Evolutionary conservation across 2,797 vertebrate species (phyloP).

Genomic region (Acrossocheilus wenchowensis): DNA sequence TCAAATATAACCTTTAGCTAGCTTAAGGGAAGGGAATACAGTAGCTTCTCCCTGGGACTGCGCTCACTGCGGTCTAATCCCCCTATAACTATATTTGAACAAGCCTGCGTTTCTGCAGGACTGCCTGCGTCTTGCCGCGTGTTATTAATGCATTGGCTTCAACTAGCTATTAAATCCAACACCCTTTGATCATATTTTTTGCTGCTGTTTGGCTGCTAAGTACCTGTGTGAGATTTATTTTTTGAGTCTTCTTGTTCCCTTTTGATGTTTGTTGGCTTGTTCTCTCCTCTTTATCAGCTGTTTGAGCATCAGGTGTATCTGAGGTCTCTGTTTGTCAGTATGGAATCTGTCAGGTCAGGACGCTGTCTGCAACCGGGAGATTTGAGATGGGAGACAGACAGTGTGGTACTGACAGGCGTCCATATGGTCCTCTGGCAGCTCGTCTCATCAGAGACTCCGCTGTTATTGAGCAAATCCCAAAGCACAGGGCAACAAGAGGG

Average conservation of each 20-base stretch:
- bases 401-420: constrained; percentile 41
- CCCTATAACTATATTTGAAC: constrained; percentile 44
- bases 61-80: constrained; percentile 35
- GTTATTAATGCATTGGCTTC: constrained; percentile 38
- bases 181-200: constrained; percentile 53
- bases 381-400: constrained; percentile 28
- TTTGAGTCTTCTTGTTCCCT: not conserved
- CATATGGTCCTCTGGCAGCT: constrained; percentile 54
- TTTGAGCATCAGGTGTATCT: not conserved
- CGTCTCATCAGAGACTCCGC: constrained; percentile 36
- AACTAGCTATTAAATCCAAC: constrained; percentile 32
- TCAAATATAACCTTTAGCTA: constrained; percentile 26
- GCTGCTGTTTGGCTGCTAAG: constrained; percentile 37
- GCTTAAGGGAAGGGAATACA: constrained; percentile 17
- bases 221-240: constrained; percentile 31
- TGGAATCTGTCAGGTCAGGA: constrained; percentile 39
- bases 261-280: constrained; percentile 18
- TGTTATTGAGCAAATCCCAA: constrained; percentile 53
- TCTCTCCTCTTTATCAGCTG: not conserved
- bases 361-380: constrained; percentile 25
- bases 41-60: constrained; percentile 6
- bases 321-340: constrained; percentile 14
- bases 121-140: constrained; percentile 31
- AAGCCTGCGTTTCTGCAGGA: constrained; percentile 30
- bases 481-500: constrained; percentile 32